Evolutionary conservation across 1,140 invertebrate genomes (phyloP), one percentile per base, ranked within the genome.

Genomic region (Choristoneura fumiferana): DNA sequence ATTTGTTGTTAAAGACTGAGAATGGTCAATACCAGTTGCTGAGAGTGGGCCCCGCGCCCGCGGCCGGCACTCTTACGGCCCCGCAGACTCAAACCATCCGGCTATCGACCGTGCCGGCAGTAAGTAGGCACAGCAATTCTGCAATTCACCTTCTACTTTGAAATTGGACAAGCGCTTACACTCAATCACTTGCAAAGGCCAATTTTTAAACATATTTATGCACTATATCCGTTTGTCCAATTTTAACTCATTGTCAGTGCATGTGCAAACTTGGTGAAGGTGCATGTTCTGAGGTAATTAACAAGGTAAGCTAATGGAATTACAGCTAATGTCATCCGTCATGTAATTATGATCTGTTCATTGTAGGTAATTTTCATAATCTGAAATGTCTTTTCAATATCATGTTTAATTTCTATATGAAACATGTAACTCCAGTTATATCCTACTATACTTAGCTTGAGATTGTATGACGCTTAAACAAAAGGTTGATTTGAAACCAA

Each of bases 1-100:
- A 96, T 90, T 91, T 98, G 74, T 91, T 98, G 68, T 90, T 98
- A 76, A 98, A 98, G 91, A 98, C 97, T 79, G 97, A 98, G 91
- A 97, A 96, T 92, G 97, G 97, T 66, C 96, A 97, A 81, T 96
- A 95, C 89, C 96, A 98, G 88, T 91, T 98, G 72, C 90, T 98
- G 65, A 93, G 96, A 84, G 95, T 97, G 66, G 95, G 95, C 60
- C 94, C 95, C 57, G 92, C 93, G n/a, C 92, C 93, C 8, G 84
- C 90, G 54, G 89, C 92, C 57, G 84, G 87, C 69, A 91, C 92
- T 62, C 89, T 92, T 43, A 91, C 94, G 62, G 91, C 93, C 65
- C 90, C 91, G 36, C 85, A 79, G 91, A 89, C 83, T 81, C 92
- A 84, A 81, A 91, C 68, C 58, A 80, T 89, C 65, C 80, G 87